These are phyloP conservation scores for Nomada flava DNA, from an alignment of 2,888 invertebrate genomes.

Conservation along the genomic window DNA sequence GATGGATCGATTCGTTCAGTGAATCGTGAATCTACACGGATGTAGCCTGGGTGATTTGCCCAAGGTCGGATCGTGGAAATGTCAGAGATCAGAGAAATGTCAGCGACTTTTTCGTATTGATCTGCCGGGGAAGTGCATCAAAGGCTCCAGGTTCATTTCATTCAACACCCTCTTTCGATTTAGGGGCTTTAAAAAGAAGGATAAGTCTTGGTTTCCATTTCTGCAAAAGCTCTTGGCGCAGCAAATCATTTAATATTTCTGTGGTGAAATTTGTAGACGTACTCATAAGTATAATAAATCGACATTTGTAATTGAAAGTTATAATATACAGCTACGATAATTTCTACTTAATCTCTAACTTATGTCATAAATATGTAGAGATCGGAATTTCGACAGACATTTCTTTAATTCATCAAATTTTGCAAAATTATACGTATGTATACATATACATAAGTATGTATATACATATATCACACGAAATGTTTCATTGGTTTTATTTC, in stretches of 20 bases:
- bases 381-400: too few species aligned
- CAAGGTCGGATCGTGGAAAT: slow-evolving; percentile 22
- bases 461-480: not conserved
- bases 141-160: not conserved
- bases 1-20: not conserved
- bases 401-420: too few species aligned
- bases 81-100: slow-evolving; percentile 40
- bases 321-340: too few species aligned
- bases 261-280: not conserved
- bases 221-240: not conserved
- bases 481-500: not conserved
- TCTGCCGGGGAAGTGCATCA: slow-evolving; percentile 22
- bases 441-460: too few species aligned
- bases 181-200: not conserved
- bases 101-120: slow-evolving; percentile 48
- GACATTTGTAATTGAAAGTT: too few species aligned
- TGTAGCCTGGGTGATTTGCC: not conserved
- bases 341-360: too few species aligned
- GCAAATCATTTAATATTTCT: not conserved
- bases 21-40: not conserved
- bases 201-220: not conserved
- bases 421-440: too few species aligned
- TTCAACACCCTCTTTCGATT: not conserved
- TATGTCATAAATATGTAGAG: too few species aligned
- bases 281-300: not conserved